These are phyloP conservation scores for Leptinotarsa defecta DNA, from an alignment of 1,140 invertebrate species.

Conservation along the genomic window DNA sequence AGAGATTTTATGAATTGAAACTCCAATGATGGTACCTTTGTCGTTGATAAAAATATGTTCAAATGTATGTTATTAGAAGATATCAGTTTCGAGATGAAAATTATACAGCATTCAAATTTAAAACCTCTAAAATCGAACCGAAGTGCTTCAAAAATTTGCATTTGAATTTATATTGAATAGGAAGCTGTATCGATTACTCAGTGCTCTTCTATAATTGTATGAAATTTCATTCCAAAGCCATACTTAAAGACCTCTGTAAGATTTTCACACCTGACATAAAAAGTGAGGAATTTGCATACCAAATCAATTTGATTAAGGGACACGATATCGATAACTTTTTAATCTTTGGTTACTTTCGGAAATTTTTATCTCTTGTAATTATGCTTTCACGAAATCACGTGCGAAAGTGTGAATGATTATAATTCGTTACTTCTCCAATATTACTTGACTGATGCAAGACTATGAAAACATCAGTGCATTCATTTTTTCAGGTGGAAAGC, in stretches of 20 bases:
- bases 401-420: conserved; percentile 10
- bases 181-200: conserved; percentile 8
- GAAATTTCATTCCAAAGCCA: not conserved
- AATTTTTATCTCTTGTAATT: not conserved
- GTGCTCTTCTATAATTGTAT: conserved; percentile 20
- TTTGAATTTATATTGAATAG: not conserved
- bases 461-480: no score
- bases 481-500: no score
- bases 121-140: conserved; percentile 7
- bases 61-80: no score
- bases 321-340: not conserved
- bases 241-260: not conserved
- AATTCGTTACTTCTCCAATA: not conserved
- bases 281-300: conserved; percentile 17
- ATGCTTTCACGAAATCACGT: not conserved
- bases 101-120: not conserved
- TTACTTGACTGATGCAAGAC: no score
- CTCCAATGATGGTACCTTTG: no score
- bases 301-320: not conserved
- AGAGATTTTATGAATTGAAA: no score
- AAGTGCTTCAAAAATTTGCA: not conserved
- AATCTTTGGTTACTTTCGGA: not conserved
- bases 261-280: conserved; percentile 11
- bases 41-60: no score
- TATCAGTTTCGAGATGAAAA: not conserved